Evolutionary conservation across 2,888 invertebrate genomes (phyloP).

Genomic region (Matsumyia berberina): DNA sequence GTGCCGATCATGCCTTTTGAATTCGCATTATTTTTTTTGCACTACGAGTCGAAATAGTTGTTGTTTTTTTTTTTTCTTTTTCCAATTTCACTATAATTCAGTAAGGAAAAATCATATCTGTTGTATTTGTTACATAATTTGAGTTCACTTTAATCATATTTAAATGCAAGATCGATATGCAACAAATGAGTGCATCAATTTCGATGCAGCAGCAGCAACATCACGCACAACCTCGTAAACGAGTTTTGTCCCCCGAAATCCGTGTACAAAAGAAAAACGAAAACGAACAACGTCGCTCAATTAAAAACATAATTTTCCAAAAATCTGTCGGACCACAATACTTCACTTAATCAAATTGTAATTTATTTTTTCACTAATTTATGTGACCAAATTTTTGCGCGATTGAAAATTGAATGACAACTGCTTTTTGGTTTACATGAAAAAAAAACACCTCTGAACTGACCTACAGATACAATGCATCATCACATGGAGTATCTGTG

Average conservation of each 20-base stretch:
- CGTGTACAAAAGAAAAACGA: conserved; percentile 6
- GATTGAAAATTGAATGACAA: conserved; percentile 39
- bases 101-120: conserved; percentile 1
- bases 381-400: conserved; percentile 39
- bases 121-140: conserved; percentile 31
- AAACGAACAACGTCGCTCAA: conserved; percentile 7
- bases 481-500: conserved; percentile 31
- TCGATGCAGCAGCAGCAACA: conserved; percentile 45
- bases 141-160: conserved; percentile 40
- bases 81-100: conserved; percentile 39
- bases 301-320: conserved; percentile 19
- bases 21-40: conserved; percentile 56
- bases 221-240: conserved; percentile 64
- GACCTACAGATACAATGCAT: conserved; percentile 61
- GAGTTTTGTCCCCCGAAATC: conserved; percentile 44
- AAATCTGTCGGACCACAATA: conserved; percentile 20
- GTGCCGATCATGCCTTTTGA: conserved; percentile 77
- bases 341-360: conserved; percentile 5
- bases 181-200: conserved; percentile 39
- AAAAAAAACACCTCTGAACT: conserved; percentile 40
- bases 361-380: conserved; percentile 27
- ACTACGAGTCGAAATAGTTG: conserved; percentile 32
- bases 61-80: conserved; percentile 2
- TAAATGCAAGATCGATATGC: neutral
- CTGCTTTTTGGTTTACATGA: conserved; percentile 36